A percentile compares a stretch with the other conserved stretches of the same genome.
These are phyloP conservation scores for Aurelia coerulea DNA, from an alignment of 30 jellyfish, hydroid and myxozoan genomes.

Conservation along the genomic window DNA sequence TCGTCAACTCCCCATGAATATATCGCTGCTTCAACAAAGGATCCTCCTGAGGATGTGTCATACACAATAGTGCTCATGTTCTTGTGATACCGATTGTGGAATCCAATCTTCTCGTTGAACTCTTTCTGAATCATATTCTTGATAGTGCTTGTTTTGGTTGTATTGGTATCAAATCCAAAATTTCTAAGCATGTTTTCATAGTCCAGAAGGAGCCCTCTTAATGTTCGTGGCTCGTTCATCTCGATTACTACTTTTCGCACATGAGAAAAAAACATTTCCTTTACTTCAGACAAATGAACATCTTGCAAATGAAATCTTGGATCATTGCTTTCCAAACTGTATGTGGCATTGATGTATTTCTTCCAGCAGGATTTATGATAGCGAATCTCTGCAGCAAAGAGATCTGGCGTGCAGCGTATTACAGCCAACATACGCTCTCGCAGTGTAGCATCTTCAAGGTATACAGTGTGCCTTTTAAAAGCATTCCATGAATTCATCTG, in stretches of 20 bases:
- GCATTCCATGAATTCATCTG: conserved; percentile 28
- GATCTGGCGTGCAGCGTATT: background rate
- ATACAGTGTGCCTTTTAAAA: conserved; percentile 29
- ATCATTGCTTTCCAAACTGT: conserved; percentile 28
- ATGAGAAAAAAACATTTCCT: conserved; percentile 27
- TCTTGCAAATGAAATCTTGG: conserved; percentile 34
- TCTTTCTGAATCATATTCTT: conserved; percentile 29
- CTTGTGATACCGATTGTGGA: conserved; percentile 48
- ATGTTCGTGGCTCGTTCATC: conserved; percentile 6
- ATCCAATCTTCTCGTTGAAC: conserved; percentile 22
- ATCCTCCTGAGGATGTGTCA: conserved; percentile 34
- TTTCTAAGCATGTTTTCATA: conserved; percentile 43
- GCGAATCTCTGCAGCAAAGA: conserved; percentile 1
- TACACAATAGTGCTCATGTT: conserved; percentile 43
- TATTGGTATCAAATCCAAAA: conserved; percentile 18
- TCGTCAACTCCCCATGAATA: conserved; percentile 44
- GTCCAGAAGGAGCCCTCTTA: conserved; percentile 4
- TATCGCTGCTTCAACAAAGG: conserved; percentile 31
- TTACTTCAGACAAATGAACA: conserved; percentile 40
- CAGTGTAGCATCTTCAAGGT: conserved; percentile 37
- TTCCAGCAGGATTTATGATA: conserved; percentile 36
- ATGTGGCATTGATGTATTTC: conserved; percentile 32
- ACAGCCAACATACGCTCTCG: conserved; percentile 31
- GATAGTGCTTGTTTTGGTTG: conserved; percentile 1
- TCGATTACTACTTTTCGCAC: conserved; percentile 28